Base-by-base conservation (phyloP, 2,113 vertebrate species). In the Globicephala melas region DNA sequence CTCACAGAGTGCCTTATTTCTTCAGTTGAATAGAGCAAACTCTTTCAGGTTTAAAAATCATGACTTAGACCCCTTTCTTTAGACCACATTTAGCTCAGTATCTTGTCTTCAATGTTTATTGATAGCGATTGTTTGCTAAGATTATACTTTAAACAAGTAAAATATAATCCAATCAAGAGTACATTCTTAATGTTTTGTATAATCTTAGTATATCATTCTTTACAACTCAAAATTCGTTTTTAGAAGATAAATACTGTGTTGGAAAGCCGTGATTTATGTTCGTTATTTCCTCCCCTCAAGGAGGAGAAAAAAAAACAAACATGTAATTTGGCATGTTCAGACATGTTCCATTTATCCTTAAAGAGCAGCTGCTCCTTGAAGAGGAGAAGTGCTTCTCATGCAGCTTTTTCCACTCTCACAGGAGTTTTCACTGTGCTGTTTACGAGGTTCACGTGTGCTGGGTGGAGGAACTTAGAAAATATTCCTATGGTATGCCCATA, bases 211-310 rank as follows among this genome's bases (percentile, higher is more conserved):
- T 93, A 73, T 91, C 91, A 80, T 95, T 88, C 60, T 96, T 93
- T 60, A 67, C 58, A 96, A 60, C 50, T 89, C 63, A 41, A 44
- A 44, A 33, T 73, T 97, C 91, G 91, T 96, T 97, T 97, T 96
- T 92, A 81, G 74, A 90, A 87, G 90, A 94, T 93, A 96, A 97
- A 96, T 93, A 62, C 83, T 94, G 2, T 86, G 60, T 88, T 92
- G 95, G 74, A 62, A 96, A 97, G 70, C 63, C 31, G 23, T 87
- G 83, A 76, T 96, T 96, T 97, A 91, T 92, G 83, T 93, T 89
- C 14, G 25, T 85, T 89, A 91, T 93, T 96, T 95, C 86, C 86
- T 95, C 31, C 62, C 55, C 50, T 2, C 10, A 13, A 84, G 11
- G 47, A 68, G 88, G 41, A 26, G 6, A 63, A 38, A 80, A 55